Evolutionary conservation across 2,113 vertebrate genomes (phyloP).

Genomic region (Donacobius atricapilla): DNA sequence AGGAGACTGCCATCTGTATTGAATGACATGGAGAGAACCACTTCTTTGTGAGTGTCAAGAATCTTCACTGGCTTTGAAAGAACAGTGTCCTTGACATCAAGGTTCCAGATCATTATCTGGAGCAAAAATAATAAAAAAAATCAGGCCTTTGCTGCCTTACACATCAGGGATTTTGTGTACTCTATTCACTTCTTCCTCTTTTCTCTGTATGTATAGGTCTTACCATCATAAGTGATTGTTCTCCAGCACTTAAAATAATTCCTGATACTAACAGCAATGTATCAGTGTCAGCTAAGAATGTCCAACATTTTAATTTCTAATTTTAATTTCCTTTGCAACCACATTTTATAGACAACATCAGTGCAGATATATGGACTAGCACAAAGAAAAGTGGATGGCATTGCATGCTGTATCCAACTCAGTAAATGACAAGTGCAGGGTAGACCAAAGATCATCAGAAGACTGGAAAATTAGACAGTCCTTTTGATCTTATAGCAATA

Average conservation of each 20-base stretch:
- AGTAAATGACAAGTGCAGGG: background rate
- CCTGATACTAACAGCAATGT: background rate
- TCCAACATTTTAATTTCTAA: background rate
- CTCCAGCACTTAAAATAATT: background rate
- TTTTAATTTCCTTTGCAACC: background rate
- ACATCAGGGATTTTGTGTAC: background rate
- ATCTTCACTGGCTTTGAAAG: constrained; percentile 81
- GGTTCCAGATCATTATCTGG: constrained; percentile 93
- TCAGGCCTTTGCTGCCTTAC: background rate
- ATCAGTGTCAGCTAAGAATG: background rate
- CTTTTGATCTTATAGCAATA: background rate
- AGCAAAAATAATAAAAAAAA: background rate
- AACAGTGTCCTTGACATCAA: constrained; percentile 76
- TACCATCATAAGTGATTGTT: background rate
- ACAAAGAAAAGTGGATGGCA: background rate
- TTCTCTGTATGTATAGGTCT: background rate
- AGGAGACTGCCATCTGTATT: constrained; percentile 87
- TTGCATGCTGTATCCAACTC: background rate
- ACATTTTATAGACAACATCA: background rate
- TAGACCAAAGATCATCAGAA: background rate
- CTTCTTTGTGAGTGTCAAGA: constrained; percentile 81
- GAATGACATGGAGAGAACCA: constrained; percentile 92
- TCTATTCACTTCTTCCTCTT: background rate
- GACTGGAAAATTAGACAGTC: background rate
- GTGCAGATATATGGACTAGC: background rate